A percentile compares a stretch with the other conserved stretches of the same genome.
These are phyloP conservation scores for Ctenochaetus hawaiiensis DNA, from an alignment of 2,797 vertebrate species.

Conservation along the genomic window DNA sequence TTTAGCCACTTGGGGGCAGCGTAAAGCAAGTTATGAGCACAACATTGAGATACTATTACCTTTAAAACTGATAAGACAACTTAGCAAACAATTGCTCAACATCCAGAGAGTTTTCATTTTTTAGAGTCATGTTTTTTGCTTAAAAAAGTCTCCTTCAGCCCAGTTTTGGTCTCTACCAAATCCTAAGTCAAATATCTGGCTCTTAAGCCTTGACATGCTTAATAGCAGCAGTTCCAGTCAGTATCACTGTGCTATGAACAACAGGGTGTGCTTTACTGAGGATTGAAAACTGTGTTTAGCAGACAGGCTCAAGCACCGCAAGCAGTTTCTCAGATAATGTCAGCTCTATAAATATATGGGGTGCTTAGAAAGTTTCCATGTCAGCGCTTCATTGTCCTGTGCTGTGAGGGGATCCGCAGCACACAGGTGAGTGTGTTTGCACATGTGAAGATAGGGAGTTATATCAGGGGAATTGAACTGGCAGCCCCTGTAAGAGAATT, in stretches of 20 bases:
- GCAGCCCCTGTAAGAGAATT: not conserved
- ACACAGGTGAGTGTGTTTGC: conserved; percentile 26
- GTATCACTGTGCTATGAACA: conserved; percentile 41
- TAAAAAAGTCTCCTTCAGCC: too few species aligned
- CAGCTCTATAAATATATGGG: conserved; percentile 82
- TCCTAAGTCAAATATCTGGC: not conserved
- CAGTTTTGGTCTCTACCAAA: not conserved
- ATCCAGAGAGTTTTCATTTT: not conserved
- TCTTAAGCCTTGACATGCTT: not conserved
- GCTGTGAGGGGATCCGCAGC: conserved; percentile 24
- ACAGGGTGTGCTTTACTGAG: conserved; percentile 50
- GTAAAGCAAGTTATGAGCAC: not conserved
- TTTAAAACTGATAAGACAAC: not conserved
- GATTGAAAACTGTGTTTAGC: conserved; percentile 42
- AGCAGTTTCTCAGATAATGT: conserved; percentile 76
- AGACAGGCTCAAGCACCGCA: conserved; percentile 46
- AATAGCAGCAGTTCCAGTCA: not conserved
- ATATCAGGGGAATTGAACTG: not conserved
- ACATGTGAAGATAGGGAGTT: not conserved
- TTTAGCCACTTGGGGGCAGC: not conserved
- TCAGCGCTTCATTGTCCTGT: conserved; percentile 66
- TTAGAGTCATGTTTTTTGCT: not conserved
- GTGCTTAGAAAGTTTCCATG: conserved; percentile 80
- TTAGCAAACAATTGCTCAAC: not conserved
- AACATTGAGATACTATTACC: not conserved